phyloP scores from a whole-genome alignment of 2,113 vertebrate species.

The Pelmatolapia mariae region DNA sequence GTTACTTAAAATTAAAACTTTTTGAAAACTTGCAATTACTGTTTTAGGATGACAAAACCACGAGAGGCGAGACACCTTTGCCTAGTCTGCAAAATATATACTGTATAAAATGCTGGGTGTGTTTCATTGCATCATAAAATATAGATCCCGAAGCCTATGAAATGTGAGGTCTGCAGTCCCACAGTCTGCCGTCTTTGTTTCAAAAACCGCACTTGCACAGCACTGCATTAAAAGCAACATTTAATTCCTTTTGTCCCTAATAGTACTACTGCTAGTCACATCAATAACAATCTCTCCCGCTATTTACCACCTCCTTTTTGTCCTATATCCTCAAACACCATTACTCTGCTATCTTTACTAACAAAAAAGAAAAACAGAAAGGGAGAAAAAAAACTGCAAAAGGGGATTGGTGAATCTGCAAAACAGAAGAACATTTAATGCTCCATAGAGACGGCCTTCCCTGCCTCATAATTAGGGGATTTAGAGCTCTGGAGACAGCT shows the following conservation, averaged over 20 bases:
- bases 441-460: constrained; percentile 38
- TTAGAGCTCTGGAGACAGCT: constrained; percentile 56
- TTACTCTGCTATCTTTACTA: constrained; percentile 11
- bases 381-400: constrained; percentile 15
- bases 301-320: neutral
- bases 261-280: neutral
- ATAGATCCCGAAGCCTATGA: neutral
- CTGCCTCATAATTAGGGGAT: constrained; percentile 64
- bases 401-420: constrained; percentile 37
- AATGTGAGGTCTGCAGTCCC: neutral
- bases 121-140: neutral
- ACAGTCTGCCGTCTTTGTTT: neutral
- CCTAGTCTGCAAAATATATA: neutral
- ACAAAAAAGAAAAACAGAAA: neutral
- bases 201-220: neutral
- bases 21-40: neutral
- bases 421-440: constrained; percentile 43
- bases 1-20: neutral
- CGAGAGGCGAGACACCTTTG: neutral
- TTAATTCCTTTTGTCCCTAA: neutral
- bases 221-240: neutral
- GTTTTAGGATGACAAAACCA: neutral
- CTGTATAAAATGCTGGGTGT: neutral
- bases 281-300: neutral
- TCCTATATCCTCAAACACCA: constrained; percentile 16